Base-by-base conservation (phyloP, 2,888 invertebrate species). In the Tiphia femorata region DNA sequence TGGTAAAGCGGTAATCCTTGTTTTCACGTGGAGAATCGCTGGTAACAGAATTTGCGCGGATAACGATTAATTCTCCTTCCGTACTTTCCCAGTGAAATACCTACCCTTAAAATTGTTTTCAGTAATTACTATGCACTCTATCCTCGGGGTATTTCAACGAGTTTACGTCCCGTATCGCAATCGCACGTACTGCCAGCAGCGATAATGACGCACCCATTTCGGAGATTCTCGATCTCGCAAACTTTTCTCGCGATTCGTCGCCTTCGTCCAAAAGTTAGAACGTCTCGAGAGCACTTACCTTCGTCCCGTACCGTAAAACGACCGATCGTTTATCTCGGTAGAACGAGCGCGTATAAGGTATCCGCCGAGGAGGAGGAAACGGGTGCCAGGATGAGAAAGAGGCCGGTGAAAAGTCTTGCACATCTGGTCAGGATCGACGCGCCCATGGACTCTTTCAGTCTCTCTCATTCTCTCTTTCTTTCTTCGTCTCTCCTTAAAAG, bases 241-340 rank as follows among this genome's bases (percentile, higher is more conserved):
- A 33, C 33, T n/a, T 17, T 37, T 19, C 7, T 16, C 40, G 40
- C 43, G 55, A 70, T 70, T 70, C 55, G 70, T 33, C 48, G 35
- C 58, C 16, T 17, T 44, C 52, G 47, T 53, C 33, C 17, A 19
- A 14, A 33, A 3, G 33, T 3, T 33, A 5, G 7, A 25, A 42
- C 3, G 14, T 38, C n/a, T 33, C 33, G 14, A 33, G 33, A n/a
- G 33, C 33, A 33, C 33, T 33, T 33, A 33, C 33, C 29, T n/a
- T 29, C 29, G 29, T 19, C 21, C 20, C 10, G 25, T 23, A 23
- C 41, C 51, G 56, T 48, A 38, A 56, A 56, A 42, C 35, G 33
- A 10, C 25, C 53, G 48, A 43, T 53, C 53, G 48, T 53, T 57
- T 53, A 57, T 57, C 58, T 58, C 64, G 55, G 35, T 48, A 49